Percentiles rank a stretch among this genome's conserved stretches.
Evolutionary conservation across 2,113 vertebrate genomes (phyloP).

Genomic region (Leucopsar rothschildi): DNA sequence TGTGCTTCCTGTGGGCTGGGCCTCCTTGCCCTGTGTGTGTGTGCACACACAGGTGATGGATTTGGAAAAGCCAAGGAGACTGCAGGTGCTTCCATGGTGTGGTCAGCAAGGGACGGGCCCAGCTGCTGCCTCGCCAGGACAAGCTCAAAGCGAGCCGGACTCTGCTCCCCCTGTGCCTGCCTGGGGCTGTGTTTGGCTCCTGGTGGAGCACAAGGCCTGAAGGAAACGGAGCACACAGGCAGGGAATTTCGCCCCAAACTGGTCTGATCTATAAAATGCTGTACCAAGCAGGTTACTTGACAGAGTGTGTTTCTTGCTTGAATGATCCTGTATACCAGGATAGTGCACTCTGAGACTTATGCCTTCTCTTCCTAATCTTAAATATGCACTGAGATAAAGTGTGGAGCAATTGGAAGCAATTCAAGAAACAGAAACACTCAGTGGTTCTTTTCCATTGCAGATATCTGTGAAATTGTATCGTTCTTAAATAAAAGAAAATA

Average conservation of each 20-base stretch:
- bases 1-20: neutral
- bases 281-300: neutral
- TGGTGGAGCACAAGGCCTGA: neutral
- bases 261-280: neutral
- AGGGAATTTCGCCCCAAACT: neutral
- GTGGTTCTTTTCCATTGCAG: neutral
- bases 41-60: neutral
- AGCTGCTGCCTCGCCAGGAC: rapidly evolving
- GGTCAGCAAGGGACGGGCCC: rapidly evolving
- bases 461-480: neutral
- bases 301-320: neutral
- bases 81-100: rapidly evolving
- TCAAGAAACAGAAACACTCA: neutral
- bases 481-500: neutral
- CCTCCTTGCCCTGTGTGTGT: neutral
- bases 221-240: neutral
- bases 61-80: rapidly evolving
- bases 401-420: neutral
- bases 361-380: neutral
- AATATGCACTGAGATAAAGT: neutral
- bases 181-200: rapidly evolving
- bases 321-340: neutral
- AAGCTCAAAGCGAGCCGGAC: rapidly evolving
- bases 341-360: neutral
- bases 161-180: neutral